Conservation (phyloP, 2,113 vertebrate species). For the Eira barbara region DNA sequence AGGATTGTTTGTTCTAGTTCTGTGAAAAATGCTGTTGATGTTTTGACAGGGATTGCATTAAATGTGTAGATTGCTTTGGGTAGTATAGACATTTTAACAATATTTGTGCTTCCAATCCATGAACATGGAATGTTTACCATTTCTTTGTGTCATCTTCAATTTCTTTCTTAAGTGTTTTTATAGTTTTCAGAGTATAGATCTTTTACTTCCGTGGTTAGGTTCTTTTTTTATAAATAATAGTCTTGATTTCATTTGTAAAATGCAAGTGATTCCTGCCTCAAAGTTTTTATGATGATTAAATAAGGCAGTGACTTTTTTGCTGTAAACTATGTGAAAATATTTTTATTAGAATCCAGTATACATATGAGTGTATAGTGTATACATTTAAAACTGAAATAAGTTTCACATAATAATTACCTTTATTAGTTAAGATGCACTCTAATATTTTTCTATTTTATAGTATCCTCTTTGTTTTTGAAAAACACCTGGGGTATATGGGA, state of each 20-base stretch:
- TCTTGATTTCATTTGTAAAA: background rate
- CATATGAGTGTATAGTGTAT: background rate
- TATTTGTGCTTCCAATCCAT: background rate
- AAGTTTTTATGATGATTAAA: conserved; percentile 7
- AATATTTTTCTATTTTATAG: background rate
- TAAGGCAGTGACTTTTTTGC: background rate
- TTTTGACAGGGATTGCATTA: background rate
- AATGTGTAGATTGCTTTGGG: background rate
- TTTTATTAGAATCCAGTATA: background rate
- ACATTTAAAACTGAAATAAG: background rate
- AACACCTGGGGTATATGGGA: background rate
- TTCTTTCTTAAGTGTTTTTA: background rate
- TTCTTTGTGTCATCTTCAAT: background rate
- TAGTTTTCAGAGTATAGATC: background rate
- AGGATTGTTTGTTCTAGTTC: background rate
- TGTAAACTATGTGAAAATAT: background rate
- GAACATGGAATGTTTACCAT: background rate
- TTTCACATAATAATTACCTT: background rate
- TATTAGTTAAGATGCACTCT: background rate
- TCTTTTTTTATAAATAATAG: background rate
- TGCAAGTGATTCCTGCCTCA: background rate
- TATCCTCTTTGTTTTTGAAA: background rate
- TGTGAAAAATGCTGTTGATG: background rate
- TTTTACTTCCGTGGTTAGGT: background rate
- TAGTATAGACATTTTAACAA: background rate